Percentiles rank a stretch among this genome's conserved stretches.
phyloP scores from a whole-genome alignment of 1,140 invertebrate species.

The Brachionus sp. region DNA sequence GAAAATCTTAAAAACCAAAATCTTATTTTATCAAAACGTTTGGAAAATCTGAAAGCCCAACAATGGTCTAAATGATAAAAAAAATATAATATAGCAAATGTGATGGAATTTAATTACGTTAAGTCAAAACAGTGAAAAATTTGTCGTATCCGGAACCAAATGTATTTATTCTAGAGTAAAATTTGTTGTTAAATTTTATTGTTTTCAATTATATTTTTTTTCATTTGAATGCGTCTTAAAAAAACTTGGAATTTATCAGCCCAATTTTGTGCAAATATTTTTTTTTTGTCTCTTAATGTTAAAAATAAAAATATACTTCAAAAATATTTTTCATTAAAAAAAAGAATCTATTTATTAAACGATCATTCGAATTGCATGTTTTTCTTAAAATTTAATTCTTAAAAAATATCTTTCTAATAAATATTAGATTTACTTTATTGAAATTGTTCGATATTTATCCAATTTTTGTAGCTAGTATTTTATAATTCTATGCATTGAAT shows the following conservation, averaged over 20 bases:
- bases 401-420: background rate
- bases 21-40: background rate
- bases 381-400: background rate
- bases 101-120: background rate
- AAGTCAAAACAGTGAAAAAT: background rate
- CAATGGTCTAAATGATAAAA: background rate
- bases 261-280: background rate
- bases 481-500: too few relatives aligned
- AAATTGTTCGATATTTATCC: too few relatives aligned
- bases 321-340: background rate
- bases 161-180: background rate
- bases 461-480: too few relatives aligned
- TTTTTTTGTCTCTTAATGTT: background rate
- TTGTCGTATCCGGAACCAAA: background rate
- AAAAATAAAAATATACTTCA: background rate
- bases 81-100: background rate
- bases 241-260: background rate
- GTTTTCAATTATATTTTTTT: background rate
- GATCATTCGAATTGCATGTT: background rate
- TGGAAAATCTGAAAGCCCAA: background rate
- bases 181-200: background rate
- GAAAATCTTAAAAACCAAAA: background rate
- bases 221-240: background rate
- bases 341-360: too few relatives aligned
- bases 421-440: background rate